Evolutionary conservation across 2,888 invertebrate genomes (phyloP).

Genomic region (Heliconius charithonia): DNA sequence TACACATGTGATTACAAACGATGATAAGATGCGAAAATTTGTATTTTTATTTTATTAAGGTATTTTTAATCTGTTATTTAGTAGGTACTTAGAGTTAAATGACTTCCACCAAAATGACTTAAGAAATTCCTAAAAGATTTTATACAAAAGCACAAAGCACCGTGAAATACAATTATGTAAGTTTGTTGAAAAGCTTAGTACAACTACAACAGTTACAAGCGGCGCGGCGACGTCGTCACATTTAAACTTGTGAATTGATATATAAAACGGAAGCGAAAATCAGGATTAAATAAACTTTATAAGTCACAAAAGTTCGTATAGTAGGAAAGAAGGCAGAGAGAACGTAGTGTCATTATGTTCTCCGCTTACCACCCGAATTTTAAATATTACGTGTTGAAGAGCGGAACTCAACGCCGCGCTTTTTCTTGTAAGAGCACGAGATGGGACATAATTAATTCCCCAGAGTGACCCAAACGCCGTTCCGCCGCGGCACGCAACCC

Average conservation of each 20-base stretch:
- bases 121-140: constrained; percentile 13
- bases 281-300: neutral
- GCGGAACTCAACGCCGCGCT: no score
- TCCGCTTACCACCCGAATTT: no score
- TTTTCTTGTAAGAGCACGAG: no score
- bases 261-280: neutral
- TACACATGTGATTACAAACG: no score
- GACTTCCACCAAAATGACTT: neutral
- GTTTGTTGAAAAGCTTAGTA: constrained; percentile 9
- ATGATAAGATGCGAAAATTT: neutral
- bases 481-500: no score
- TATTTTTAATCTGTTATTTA: neutral
- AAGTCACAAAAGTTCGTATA: neutral
- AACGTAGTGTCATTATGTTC: no score
- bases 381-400: no score
- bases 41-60: neutral
- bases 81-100: neutral
- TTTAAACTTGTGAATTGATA: constrained; percentile 5
- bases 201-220: constrained; percentile 12
- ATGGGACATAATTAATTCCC: no score
- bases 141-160: constrained; percentile 12
- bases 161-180: constrained; percentile 25
- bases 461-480: no score
- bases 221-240: neutral
- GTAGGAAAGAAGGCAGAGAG: no score